Percentiles rank a stretch among this genome's conserved stretches.
Conservation (phyloP, 2,888 invertebrate genomes). For the Meiosimyza decipiens region DNA sequence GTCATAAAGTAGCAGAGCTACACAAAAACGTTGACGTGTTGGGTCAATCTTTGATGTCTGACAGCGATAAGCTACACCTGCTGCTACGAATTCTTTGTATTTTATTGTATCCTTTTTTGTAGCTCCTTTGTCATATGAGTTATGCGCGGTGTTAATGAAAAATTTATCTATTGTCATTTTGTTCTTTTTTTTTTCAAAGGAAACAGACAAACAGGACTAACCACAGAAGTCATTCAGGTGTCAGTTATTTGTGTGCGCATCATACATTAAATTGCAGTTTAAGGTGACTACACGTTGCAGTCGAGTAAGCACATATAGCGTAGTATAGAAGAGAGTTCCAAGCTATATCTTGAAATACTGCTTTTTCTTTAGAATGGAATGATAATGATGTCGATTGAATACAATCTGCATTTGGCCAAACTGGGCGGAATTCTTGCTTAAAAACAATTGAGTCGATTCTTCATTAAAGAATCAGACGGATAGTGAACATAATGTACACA, state of each 20-base stretch:
- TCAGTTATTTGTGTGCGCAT: conserved; percentile 36
- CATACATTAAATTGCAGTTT: conserved; percentile 45
- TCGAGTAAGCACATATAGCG: neutral
- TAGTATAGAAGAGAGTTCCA: too few species aligned
- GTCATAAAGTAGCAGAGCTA: conserved; percentile 36
- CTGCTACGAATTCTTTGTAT: conserved; percentile 21
- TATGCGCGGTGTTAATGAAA: conserved; percentile 24
- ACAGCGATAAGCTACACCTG: conserved; percentile 31
- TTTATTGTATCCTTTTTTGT: conserved; percentile 42
- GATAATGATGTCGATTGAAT: too few species aligned
- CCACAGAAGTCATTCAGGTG: conserved; percentile 19
- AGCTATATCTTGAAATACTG: too few species aligned
- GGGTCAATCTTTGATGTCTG: conserved; percentile 14
- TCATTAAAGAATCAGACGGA: too few species aligned
- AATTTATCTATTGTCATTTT: conserved; percentile 41
- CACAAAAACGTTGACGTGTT: conserved; percentile 11
- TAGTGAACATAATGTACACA: too few species aligned
- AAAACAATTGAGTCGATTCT: too few species aligned
- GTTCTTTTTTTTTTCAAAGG: conserved; percentile 5
- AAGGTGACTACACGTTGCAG: conserved; percentile 6
- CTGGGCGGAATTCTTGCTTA: too few species aligned
- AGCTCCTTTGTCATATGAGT: conserved; percentile 47
- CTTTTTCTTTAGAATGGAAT: too few species aligned
- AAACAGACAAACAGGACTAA: conserved; percentile 27
- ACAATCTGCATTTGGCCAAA: too few species aligned